Conservation (phyloP, 2,888 invertebrate species). For the Dorcus hopei region DNA sequence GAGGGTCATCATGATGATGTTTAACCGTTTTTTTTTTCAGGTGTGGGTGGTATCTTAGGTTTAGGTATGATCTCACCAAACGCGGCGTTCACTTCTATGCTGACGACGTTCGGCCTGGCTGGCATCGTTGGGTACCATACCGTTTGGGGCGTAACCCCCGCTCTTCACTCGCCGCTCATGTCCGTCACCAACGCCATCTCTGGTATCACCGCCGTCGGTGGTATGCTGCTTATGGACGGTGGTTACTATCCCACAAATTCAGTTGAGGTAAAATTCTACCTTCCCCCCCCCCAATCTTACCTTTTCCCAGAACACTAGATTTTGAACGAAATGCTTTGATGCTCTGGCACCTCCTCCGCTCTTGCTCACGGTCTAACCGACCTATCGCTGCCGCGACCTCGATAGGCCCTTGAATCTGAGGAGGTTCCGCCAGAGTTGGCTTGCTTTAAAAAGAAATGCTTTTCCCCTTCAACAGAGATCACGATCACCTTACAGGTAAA, state of each 20-base stretch:
- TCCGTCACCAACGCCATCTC: constrained; percentile 91
- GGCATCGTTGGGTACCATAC: constrained; percentile 84
- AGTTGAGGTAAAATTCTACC: constrained; percentile 57
- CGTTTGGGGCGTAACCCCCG: constrained; percentile 89
- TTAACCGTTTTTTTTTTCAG: constrained; percentile 43
- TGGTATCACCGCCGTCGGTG: constrained; percentile 89
- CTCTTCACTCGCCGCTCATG: constrained; percentile 88
- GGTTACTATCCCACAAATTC: constrained; percentile 72
- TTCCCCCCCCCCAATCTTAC: too few species aligned
- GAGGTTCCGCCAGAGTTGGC: too few species aligned
- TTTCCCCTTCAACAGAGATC: too few species aligned
- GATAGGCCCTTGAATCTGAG: too few species aligned
- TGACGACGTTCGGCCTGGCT: constrained; percentile 78
- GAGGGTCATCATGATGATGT: not conserved
- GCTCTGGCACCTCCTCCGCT: too few species aligned
- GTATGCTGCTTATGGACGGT: constrained; percentile 81
- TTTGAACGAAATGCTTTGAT: too few species aligned
- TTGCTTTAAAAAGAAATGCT: too few species aligned
- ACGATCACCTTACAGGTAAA: too few species aligned
- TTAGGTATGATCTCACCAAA: constrained; percentile 77
- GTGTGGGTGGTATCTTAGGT: constrained; percentile 66
- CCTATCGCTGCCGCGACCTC: too few species aligned
- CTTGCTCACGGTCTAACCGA: too few species aligned
- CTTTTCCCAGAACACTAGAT: too few species aligned
- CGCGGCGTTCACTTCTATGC: constrained; percentile 81